These are phyloP conservation scores for Campoplex nolae DNA, from an alignment of 2,888 invertebrate species.

Conservation along the genomic window DNA sequence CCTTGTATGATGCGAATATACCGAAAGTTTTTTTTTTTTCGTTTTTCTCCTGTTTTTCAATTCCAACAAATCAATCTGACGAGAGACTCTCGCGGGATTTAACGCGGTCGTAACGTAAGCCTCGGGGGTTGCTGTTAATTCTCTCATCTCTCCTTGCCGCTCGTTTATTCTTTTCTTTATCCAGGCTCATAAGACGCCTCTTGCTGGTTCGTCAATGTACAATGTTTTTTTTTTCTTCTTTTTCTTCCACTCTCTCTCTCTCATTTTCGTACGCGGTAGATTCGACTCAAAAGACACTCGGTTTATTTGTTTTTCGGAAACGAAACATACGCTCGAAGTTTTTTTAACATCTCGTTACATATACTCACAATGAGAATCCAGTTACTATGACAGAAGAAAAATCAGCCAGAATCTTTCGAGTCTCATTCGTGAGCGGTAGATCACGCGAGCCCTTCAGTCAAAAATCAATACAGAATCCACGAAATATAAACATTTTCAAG, in stretches of 20 bases:
- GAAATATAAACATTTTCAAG: neutral
- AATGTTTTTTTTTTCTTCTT: constrained; percentile 38
- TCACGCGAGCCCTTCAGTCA: neutral
- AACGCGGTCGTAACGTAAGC: constrained; percentile 53
- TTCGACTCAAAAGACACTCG: constrained; percentile 39
- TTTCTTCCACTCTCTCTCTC: neutral
- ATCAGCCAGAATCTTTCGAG: neutral
- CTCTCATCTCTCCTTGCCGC: constrained; percentile 25
- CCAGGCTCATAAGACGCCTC: constrained; percentile 59
- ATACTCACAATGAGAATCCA: neutral
- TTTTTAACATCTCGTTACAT: constrained; percentile 23
- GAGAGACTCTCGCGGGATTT: constrained; percentile 35
- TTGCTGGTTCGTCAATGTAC: constrained; percentile 61
- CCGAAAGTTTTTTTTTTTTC: constrained; percentile 28
- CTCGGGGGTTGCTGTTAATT: constrained; percentile 55
- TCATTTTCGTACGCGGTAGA: constrained; percentile 30
- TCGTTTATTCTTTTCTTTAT: constrained; percentile 37
- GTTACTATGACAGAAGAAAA: neutral
- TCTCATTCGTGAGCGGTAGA: neutral
- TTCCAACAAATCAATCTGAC: constrained; percentile 62
- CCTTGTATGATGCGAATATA: constrained; percentile 19
- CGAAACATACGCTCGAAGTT: constrained; percentile 34
- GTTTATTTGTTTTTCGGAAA: constrained; percentile 58
- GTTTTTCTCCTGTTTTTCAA: constrained; percentile 28
- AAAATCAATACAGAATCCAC: neutral